These are phyloP conservation scores for Macquaria australasica DNA, from an alignment of 2,113 vertebrate species.

Conservation along the genomic window DNA sequence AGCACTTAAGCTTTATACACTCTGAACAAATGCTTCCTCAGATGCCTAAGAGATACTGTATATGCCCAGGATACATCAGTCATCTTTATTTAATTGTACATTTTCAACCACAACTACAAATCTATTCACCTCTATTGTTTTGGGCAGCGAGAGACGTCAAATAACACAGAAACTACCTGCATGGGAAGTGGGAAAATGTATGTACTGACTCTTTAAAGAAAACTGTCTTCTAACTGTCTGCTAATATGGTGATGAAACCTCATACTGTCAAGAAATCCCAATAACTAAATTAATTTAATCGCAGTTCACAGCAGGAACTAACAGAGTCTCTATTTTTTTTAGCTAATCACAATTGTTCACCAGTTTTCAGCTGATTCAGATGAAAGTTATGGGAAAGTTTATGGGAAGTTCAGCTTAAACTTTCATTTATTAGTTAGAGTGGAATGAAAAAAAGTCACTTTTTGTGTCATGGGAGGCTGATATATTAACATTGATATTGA, in stretches of 20 bases:
- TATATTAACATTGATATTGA: neutral
- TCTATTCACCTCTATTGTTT: neutral
- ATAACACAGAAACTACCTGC: neutral
- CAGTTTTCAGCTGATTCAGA: neutral
- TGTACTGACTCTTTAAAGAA: neutral
- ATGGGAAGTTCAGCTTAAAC: neutral
- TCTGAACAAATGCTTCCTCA: neutral
- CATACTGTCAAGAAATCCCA: neutral
- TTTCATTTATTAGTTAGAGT: no score
- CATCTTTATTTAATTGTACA: neutral
- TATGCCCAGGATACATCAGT: neutral
- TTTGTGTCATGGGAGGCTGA: neutral
- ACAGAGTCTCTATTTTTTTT: neutral
- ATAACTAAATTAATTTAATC: neutral
- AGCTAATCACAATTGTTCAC: no score
- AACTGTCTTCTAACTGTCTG: neutral
- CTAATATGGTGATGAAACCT: neutral
- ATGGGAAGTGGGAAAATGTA: neutral
- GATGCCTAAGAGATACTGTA: neutral
- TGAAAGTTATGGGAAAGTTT: neutral
- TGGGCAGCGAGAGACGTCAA: neutral
- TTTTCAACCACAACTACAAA: neutral
- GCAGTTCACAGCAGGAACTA: neutral
- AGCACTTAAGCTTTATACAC: neutral
- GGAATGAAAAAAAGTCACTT: neutral